A percentile compares a stretch with the other conserved stretches of the same genome.
phyloP scores from a whole-genome alignment of 2,888 invertebrate species.

The Lymantria dispar region DNA sequence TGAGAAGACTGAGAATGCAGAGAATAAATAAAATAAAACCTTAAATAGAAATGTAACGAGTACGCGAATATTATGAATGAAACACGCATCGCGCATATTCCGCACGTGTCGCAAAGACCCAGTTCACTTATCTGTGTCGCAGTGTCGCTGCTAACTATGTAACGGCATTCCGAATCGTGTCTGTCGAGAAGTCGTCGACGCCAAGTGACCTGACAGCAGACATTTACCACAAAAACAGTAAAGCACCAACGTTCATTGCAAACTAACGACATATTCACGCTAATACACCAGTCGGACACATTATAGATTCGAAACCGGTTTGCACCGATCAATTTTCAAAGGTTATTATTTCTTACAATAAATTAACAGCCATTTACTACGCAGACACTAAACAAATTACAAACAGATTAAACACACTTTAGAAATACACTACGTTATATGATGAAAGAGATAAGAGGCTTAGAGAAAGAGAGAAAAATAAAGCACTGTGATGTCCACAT shows the following conservation, averaged over 20 bases:
- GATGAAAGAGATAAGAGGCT: too few species aligned
- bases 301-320: neutral
- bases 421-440: too few species aligned
- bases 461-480: too few species aligned
- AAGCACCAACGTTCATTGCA: conserved; percentile 28
- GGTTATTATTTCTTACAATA: too few species aligned
- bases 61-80: neutral
- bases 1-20: too few species aligned
- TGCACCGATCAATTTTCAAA: too few species aligned
- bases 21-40: too few species aligned
- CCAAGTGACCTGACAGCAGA: conserved; percentile 45
- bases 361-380: too few species aligned
- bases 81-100: conserved; percentile 24
- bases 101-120: conserved; percentile 23
- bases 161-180: conserved; percentile 48
- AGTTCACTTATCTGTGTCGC: conserved; percentile 31
- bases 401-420: too few species aligned
- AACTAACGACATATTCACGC: neutral
- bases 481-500: too few species aligned
- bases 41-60: neutral
- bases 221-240: conserved; percentile 42
- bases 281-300: neutral
- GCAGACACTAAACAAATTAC: too few species aligned
- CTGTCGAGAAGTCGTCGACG: conserved; percentile 25
- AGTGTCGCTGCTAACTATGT: conserved; percentile 26